Evolutionary conservation across 2,797 vertebrate genomes (phyloP).

Genomic region (Apogon hyalosoma): DNA sequence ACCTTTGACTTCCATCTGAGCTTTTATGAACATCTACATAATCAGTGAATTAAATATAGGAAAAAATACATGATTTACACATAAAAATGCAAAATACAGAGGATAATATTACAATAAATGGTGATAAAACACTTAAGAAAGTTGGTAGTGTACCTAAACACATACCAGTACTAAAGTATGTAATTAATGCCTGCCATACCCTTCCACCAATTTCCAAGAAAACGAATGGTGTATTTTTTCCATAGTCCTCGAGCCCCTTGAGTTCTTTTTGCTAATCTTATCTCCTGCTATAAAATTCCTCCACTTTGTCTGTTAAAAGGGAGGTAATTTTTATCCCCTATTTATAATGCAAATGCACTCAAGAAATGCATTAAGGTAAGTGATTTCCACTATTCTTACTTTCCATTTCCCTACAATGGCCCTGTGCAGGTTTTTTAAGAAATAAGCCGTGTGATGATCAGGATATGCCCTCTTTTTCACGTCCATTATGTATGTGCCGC

Average conservation of each 20-base stretch:
- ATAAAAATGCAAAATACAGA: too few relatives aligned
- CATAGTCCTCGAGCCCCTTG: constrained; percentile 8
- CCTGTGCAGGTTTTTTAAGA: constrained; percentile 57
- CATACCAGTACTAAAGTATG: too few relatives aligned
- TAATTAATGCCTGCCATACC: too few relatives aligned
- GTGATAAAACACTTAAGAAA: too few relatives aligned
- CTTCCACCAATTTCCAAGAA: too few relatives aligned
- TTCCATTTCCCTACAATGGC: constrained; percentile 69
- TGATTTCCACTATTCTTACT: constrained; percentile 65
- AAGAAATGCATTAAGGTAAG: constrained; percentile 81
- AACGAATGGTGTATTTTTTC: constrained; percentile 2
- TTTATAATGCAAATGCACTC: constrained; percentile 83
- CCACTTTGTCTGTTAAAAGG: constrained; percentile 55
- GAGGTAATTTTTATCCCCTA: constrained; percentile 67
- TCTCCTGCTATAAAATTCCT: constrained; percentile 34
- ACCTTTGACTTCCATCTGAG: too few relatives aligned
- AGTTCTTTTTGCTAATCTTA: constrained; percentile 58
- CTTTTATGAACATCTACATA: too few relatives aligned
- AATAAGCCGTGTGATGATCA: constrained; percentile 52
- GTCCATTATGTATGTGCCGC: constrained; percentile 63
- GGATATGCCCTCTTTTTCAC: constrained; percentile 50
- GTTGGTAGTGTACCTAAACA: too few relatives aligned
- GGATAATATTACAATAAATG: too few relatives aligned
- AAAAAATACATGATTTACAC: too few relatives aligned
- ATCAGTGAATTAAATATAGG: too few relatives aligned